phyloP scores from a whole-genome alignment of 2,797 vertebrate genomes.

The Urocyon cinereoargenteus region DNA sequence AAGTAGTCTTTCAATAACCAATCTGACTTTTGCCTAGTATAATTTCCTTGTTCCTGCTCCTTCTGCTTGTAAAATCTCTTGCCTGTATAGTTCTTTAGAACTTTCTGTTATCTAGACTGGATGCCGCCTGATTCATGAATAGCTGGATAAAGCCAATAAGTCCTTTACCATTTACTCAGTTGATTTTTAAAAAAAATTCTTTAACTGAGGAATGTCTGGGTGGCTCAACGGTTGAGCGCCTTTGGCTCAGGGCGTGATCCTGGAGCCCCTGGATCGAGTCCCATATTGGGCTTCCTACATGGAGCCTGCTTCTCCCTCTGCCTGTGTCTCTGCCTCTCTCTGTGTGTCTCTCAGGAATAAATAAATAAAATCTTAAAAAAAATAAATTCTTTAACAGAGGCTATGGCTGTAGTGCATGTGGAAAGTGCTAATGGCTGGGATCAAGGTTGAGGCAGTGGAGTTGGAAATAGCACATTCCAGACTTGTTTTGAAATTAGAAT shows the following conservation, averaged over 20 bases:
- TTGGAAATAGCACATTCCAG: constrained; percentile 7
- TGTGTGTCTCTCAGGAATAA: no score
- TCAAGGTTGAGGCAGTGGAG: background rate
- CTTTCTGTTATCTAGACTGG: background rate
- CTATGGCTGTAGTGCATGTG: background rate
- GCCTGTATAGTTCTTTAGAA: background rate
- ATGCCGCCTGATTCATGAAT: background rate
- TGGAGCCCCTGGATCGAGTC: no score
- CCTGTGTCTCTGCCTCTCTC: no score
- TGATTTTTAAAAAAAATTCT: background rate
- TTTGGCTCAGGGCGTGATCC: no score
- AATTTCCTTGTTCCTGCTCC: background rate
- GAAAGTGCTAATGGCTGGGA: background rate
- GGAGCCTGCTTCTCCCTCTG: no score
- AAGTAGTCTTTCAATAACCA: background rate
- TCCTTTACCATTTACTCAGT: background rate
- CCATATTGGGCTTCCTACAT: no score
- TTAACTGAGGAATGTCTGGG: background rate
- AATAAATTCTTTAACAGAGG: background rate
- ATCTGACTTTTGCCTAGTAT: background rate
- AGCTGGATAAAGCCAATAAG: background rate
- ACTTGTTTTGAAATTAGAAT: constrained; percentile 30
- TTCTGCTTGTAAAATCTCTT: background rate
- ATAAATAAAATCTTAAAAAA: no score
- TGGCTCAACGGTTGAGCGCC: no score